phyloP scores from a whole-genome alignment of 2,113 vertebrate species.

The Aix galericulata region DNA sequence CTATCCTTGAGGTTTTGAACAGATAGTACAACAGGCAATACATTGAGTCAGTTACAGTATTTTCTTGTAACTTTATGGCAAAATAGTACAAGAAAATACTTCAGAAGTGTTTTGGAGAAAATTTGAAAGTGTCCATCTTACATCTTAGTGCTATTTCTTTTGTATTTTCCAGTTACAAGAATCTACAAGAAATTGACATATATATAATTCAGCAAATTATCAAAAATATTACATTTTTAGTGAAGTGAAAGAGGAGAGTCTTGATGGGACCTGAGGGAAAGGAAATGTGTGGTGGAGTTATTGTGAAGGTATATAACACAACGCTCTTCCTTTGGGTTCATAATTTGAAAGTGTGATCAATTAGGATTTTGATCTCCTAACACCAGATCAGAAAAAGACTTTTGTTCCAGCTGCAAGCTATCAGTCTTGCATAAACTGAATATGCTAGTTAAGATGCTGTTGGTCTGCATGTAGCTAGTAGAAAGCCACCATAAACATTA shows the following conservation, averaged over 20 bases:
- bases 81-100: not conserved
- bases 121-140: not conserved
- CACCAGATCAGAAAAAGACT: not conserved
- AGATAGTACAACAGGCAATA: not conserved
- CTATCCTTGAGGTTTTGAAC: not conserved
- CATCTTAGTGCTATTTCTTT: not conserved
- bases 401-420: not conserved
- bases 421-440: not conserved
- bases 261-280: not conserved
- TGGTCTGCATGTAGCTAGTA: not conserved
- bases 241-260: not conserved
- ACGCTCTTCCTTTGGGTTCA: not conserved
- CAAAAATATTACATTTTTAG: not conserved
- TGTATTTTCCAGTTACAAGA: not conserved
- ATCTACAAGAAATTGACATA: not conserved
- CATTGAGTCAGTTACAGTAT: not conserved
- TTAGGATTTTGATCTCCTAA: not conserved
- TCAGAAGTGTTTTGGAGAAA: not conserved
- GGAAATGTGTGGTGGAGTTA: not conserved
- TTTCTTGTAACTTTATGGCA: not conserved
- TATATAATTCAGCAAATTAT: not conserved
- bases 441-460: not conserved
- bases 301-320: not conserved
- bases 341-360: not conserved
- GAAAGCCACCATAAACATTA: not conserved